These are phyloP conservation scores for Daboia siamensis DNA, from an alignment of 2,113 vertebrate genomes.

Conservation along the genomic window DNA sequence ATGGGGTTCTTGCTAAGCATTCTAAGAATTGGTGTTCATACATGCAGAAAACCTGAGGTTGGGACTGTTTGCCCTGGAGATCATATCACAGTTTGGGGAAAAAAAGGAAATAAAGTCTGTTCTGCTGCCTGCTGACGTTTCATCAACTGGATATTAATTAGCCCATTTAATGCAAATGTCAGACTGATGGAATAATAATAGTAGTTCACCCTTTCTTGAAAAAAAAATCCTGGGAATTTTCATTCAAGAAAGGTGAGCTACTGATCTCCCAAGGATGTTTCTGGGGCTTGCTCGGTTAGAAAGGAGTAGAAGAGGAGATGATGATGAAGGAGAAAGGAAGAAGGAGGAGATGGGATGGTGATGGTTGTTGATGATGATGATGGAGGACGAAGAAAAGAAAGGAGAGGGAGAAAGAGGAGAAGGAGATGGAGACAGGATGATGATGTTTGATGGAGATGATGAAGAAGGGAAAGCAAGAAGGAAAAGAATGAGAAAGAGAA, in stretches of 20 bases:
- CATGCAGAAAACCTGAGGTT: background rate
- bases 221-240: background rate
- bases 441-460: background rate
- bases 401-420: background rate
- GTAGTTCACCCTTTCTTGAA: background rate
- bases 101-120: background rate
- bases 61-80: background rate
- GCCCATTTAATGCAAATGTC: background rate
- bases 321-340: background rate
- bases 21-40: background rate
- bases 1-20: background rate
- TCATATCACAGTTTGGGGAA: too few species aligned
- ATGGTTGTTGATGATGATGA: background rate
- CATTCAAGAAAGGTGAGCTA: background rate
- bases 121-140: background rate
- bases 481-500: background rate
- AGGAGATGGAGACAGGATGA: too few species aligned
- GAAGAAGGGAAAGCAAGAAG: background rate
- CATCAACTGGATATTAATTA: background rate
- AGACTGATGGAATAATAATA: background rate
- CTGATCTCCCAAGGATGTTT: background rate
- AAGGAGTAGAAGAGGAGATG: too few species aligned
- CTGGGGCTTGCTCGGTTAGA: background rate
- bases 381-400: background rate
- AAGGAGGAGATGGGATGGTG: background rate